Evolutionary conservation across 2,113 vertebrate genomes (phyloP).

Genomic region (Phrynocephalus versicolor): DNA sequence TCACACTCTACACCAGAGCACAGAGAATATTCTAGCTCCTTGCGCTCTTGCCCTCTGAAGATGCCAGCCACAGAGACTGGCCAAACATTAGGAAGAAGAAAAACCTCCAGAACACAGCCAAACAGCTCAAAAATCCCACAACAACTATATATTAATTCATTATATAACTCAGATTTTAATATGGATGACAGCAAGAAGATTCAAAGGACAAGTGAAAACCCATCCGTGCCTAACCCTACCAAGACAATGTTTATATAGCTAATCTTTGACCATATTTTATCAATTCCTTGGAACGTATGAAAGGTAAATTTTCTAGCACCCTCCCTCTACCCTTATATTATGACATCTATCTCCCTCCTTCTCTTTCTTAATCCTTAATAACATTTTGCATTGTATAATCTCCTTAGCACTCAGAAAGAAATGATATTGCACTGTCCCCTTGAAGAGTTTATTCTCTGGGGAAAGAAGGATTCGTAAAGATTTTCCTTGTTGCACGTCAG

Average conservation of each 20-base stretch:
- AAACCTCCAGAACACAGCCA: too few species aligned
- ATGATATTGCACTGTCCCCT: slow-evolving; percentile 34
- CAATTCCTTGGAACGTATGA: not conserved
- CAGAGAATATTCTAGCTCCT: too few species aligned
- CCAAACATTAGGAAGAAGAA: too few species aligned
- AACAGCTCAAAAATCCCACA: too few species aligned
- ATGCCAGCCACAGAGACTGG: too few species aligned
- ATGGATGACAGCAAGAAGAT: too few species aligned
- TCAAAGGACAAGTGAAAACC: too few species aligned
- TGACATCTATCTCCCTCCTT: not conserved
- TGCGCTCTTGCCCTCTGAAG: too few species aligned
- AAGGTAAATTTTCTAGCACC: not conserved
- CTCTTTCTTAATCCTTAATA: slow-evolving; percentile 39
- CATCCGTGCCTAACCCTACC: not conserved
- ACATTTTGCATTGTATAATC: slow-evolving; percentile 23
- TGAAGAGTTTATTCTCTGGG: slow-evolving; percentile 49
- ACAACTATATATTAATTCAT: too few species aligned
- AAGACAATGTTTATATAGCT: not conserved
- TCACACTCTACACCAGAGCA: too few species aligned
- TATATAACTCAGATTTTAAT: too few species aligned
- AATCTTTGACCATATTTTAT: not conserved
- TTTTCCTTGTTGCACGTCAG: slow-evolving; percentile 61
- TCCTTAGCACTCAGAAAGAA: slow-evolving; percentile 20
- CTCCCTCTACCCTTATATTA: not conserved
- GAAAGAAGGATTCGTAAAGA: slow-evolving; percentile 47